Conservation (phyloP, 2,113 vertebrate species). For the Craseonycteris thonglongyai region DNA sequence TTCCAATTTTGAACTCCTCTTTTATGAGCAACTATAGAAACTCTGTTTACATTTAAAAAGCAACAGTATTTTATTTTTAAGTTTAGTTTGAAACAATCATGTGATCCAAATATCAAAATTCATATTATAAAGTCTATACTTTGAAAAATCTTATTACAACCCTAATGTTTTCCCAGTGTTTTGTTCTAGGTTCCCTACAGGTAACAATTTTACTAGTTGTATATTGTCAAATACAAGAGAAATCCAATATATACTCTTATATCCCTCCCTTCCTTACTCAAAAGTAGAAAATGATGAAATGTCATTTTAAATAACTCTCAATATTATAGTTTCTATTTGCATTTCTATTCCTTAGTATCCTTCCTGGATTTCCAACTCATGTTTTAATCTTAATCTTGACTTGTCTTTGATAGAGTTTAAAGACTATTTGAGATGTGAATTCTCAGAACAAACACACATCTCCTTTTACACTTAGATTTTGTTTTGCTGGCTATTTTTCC, state of each 20-base stretch:
- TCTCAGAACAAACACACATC: neutral
- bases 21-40: neutral
- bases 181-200: accelerated
- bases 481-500: neutral
- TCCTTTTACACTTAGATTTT: neutral
- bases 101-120: neutral
- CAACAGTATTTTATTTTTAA: neutral
- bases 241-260: neutral
- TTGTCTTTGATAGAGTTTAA: neutral
- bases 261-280: neutral
- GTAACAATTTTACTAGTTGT: neutral
- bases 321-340: neutral
- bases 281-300: neutral
- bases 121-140: neutral
- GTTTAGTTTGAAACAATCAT: neutral
- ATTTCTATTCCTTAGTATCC: neutral
- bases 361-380: neutral
- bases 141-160: neutral
- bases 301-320: neutral
- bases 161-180: neutral
- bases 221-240: neutral
- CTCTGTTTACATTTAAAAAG: neutral
- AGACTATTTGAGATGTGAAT: neutral
- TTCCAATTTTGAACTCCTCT: neutral
- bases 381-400: neutral